phyloP scores from a whole-genome alignment of 2,888 invertebrate species.

The Rapana venosa region DNA sequence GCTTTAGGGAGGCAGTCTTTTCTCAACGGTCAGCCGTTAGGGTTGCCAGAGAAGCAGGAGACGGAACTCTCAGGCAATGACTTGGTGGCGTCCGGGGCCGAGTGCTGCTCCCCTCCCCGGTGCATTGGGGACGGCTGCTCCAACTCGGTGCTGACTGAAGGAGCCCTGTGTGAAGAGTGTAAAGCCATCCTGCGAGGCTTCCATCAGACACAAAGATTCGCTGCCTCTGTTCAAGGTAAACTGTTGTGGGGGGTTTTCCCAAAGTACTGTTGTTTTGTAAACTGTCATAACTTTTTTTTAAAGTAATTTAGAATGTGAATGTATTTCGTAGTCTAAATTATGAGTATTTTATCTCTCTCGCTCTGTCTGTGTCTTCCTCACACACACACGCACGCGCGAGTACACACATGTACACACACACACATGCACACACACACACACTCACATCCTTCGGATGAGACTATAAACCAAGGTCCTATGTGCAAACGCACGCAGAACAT shows the following conservation, averaged over 20 bases:
- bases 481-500: too few species aligned
- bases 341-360: too few species aligned
- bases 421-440: too few species aligned
- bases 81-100: slow-evolving; percentile 27
- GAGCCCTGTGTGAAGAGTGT: slow-evolving; percentile 26
- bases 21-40: background rate
- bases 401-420: background rate
- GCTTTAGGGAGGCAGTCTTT: background rate
- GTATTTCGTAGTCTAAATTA: too few species aligned
- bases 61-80: slow-evolving; percentile 2
- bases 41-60: slow-evolving; percentile 36
- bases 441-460: too few species aligned
- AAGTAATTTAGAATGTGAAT: too few species aligned
- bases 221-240: background rate
- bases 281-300: too few species aligned
- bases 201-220: background rate
- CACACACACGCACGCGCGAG: background rate
- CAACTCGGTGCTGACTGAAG: slow-evolving; percentile 2
- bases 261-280: background rate
- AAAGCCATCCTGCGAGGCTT: slow-evolving; percentile 3
- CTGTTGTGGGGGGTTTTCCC: too few species aligned
- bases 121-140: background rate
- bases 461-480: too few species aligned
- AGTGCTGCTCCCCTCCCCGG: slow-evolving; percentile 6
- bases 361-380: too few species aligned